Base-by-base conservation (phyloP, 2,888 invertebrate species). In the Zhengitettix transpicula region DNA sequence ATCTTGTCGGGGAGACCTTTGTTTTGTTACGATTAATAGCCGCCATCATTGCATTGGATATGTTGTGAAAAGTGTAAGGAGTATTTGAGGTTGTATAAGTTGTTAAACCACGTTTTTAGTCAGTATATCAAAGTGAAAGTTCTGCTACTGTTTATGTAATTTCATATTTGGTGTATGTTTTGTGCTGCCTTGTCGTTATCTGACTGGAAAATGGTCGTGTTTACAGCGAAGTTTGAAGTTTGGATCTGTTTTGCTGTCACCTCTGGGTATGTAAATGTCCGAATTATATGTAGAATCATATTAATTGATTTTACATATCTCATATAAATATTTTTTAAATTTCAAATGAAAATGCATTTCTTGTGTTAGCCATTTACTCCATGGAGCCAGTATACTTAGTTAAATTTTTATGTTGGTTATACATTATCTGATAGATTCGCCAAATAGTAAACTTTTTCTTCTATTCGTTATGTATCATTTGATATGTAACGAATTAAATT, bases 41-140 rank as follows among this genome's bases (percentile, higher is more conserved):
- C 84, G 85, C 85, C 85, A 85, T 85, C 83, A 85, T 85, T 84
- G 82, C 83, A 78, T 84, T 83, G 82, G 81, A 82, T 83, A 81
- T 82, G 83, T 84, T 83, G 84, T 84, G 84, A 84, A 81, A 79
- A 76, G 76, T 75, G 75, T 74, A 71, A 69, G 69, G 58, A 59
- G 41, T 56, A 56, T 59, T 54, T 61, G 57, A 52, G 55, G 55
- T 58, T 61, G 56, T 44, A 56, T 58, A 28, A 5, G 28, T 51
- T 47, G 55, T 51, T 16, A 58, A 61, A 52, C 28, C 42, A 52
- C 40, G 58, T 69, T 69, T 68, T 71, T 71, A 68, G 67, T 68
- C 66, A 71, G 69, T 69, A 69, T 69, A 65, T 65, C 65, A 67
- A 68, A 69, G 69, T 44, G 28, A 53, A 56, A 56, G 40, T 15